Evolutionary conservation across 2,113 vertebrate species (phyloP).

Genomic region (Herpetotheres cachinnans): DNA sequence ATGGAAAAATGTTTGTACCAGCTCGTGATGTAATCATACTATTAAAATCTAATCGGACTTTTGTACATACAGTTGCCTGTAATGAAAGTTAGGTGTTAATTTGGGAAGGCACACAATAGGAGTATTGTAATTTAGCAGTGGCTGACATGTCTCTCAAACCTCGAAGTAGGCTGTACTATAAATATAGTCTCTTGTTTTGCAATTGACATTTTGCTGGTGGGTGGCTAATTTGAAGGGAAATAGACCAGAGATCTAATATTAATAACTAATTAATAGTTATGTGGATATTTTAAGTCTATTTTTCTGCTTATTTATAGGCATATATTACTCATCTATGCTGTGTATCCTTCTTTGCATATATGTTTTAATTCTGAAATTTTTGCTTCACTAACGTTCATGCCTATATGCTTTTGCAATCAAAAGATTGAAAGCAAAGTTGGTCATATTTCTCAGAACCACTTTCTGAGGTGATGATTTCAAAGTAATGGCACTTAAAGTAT

Average conservation of each 20-base stretch:
- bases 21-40: background rate
- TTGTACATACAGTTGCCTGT: background rate
- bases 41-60: background rate
- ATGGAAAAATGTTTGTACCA: background rate
- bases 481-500: background rate
- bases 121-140: constrained; percentile 35
- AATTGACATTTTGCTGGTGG: constrained; percentile 68
- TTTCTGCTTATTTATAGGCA: constrained; percentile 62
- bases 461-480: background rate
- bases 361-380: constrained; percentile 16
- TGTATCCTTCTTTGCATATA: background rate
- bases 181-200: constrained; percentile 50
- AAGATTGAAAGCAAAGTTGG: background rate
- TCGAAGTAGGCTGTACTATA: constrained; percentile 53
- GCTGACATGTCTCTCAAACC: constrained; percentile 36
- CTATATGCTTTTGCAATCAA: background rate
- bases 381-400: background rate
- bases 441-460: background rate
- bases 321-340: constrained; percentile 29
- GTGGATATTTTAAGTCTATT: constrained; percentile 50
- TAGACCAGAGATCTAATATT: constrained; percentile 64
- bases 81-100: background rate
- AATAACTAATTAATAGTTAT: constrained; percentile 68
- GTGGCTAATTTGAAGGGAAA: constrained; percentile 69
- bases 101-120: constrained; percentile 21